Percentiles rank a stretch among this genome's conserved stretches.
Conservation (phyloP, 2,797 vertebrate species). For the Alfaro cultratus region DNA sequence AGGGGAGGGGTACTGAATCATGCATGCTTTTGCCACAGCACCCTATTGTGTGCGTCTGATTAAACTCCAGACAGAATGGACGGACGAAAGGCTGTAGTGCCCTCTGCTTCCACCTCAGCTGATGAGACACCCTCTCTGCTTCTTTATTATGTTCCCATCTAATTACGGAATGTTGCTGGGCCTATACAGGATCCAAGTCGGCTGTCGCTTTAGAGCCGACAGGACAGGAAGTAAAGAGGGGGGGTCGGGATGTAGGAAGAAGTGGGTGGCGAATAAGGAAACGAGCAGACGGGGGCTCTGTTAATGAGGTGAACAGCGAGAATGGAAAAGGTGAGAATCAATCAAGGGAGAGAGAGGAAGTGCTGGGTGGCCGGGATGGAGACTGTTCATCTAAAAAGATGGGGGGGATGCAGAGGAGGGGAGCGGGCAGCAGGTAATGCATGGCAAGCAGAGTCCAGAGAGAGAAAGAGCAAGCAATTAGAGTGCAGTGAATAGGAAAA, state of each 20-base stretch:
- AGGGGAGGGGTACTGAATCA: neutral
- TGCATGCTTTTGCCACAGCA: slow-evolving; percentile 8
- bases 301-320: slow-evolving; percentile 80
- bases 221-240: slow-evolving; percentile 66
- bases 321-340: slow-evolving; percentile 83
- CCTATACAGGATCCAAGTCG: slow-evolving; percentile 48
- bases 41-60: slow-evolving; percentile 73
- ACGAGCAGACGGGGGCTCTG: slow-evolving; percentile 55
- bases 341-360: slow-evolving; percentile 74
- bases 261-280: slow-evolving; percentile 51
- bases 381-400: slow-evolving; percentile 57
- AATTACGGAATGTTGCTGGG: slow-evolving; percentile 66
- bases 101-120: slow-evolving; percentile 24
- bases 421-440: slow-evolving; percentile 41
- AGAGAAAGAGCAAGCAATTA: slow-evolving; percentile 61
- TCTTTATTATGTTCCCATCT: slow-evolving; percentile 75
- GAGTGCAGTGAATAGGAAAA: slow-evolving; percentile 56
- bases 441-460: slow-evolving; percentile 61
- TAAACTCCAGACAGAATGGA: slow-evolving; percentile 58
- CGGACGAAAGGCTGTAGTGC: slow-evolving; percentile 18
- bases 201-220: slow-evolving; percentile 47
- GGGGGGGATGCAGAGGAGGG: neutral
- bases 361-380: slow-evolving; percentile 48
- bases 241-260: slow-evolving; percentile 39
- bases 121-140: slow-evolving; percentile 73